phyloP scores from a whole-genome alignment of 2,113 vertebrate genomes.

The Pyrgilauda ruficollis region DNA sequence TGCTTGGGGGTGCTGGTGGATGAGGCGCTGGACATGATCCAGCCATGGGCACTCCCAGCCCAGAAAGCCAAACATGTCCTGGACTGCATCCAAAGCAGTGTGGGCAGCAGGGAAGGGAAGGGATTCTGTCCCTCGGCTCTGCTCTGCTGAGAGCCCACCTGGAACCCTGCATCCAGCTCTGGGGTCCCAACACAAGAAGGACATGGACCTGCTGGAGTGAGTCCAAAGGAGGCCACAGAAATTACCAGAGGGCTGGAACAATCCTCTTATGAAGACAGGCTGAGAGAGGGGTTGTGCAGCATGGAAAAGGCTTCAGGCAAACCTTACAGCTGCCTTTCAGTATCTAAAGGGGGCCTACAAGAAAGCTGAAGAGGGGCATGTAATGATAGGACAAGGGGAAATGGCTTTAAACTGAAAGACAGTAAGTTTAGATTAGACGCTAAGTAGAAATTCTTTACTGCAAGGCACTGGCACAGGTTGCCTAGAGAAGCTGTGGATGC shows the following conservation, averaged over 20 bases:
- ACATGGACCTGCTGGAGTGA: accelerated
- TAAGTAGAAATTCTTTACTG: not conserved
- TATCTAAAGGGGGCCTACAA: not conserved
- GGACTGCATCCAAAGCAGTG: not conserved
- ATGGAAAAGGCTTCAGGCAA: not conserved
- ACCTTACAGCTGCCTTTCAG: not conserved
- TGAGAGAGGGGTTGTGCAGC: not conserved
- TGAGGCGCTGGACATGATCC: not conserved
- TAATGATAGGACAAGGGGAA: not conserved
- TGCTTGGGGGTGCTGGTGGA: not conserved
- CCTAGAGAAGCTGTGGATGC: not conserved
- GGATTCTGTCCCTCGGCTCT: not conserved
- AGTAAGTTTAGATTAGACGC: not conserved
- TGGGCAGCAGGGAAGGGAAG: not conserved
- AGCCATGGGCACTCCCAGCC: accelerated
- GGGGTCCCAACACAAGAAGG: not conserved
- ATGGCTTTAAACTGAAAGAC: not conserved
- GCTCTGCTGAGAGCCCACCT: not conserved
- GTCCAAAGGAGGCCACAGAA: not conserved
- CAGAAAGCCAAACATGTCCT: accelerated
- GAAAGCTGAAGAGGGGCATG: not conserved
- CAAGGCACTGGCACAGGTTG: not conserved
- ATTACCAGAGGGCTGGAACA: not conserved
- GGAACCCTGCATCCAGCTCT: not conserved
- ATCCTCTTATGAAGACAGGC: not conserved